These are phyloP conservation scores for Cavia porcellus DNA, from an alignment of 2,113 vertebrate species.

Conservation along the genomic window DNA sequence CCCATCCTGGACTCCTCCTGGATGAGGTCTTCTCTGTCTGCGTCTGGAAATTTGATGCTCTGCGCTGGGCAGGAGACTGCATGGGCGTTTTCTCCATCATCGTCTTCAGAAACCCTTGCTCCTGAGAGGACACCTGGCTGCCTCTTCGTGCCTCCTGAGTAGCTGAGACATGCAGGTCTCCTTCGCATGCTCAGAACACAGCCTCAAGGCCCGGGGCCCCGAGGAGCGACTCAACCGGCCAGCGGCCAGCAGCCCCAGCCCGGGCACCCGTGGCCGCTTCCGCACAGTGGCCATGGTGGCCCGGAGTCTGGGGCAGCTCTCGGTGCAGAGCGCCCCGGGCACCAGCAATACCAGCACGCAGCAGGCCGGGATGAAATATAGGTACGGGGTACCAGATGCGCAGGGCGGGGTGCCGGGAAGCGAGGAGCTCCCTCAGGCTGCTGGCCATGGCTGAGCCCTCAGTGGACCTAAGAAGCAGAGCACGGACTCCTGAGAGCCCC, in stretches of 20 bases:
- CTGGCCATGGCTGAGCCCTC: background rate
- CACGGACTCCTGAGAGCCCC: background rate
- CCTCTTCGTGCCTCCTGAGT: background rate
- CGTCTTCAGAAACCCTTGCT: background rate
- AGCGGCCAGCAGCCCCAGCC: slow-evolving; percentile 94
- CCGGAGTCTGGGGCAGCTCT: slow-evolving; percentile 96
- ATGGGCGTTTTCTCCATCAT: background rate
- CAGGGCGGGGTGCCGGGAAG: background rate
- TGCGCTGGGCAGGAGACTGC: background rate
- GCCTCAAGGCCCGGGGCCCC: slow-evolving; percentile 93
- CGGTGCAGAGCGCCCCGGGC: slow-evolving; percentile 92
- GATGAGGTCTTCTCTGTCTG: background rate
- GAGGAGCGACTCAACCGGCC: slow-evolving; percentile 95
- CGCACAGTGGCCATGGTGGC: slow-evolving; percentile 97
- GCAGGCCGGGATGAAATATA: slow-evolving; percentile 96
- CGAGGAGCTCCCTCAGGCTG: background rate
- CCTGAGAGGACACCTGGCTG: background rate
- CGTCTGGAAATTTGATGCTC: slow-evolving; percentile 10
- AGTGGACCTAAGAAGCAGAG: background rate
- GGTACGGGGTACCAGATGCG: slow-evolving; percentile 89
- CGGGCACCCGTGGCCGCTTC: slow-evolving; percentile 94
- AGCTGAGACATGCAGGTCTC: slow-evolving; percentile 95
- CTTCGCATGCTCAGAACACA: slow-evolving; percentile 96
- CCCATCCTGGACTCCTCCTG: background rate
- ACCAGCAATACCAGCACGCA: slow-evolving; percentile 90